Evolutionary conservation across 92 coral and sea anemone genomes (phyloP).

Genomic region (Zoanthus solanderi): DNA sequence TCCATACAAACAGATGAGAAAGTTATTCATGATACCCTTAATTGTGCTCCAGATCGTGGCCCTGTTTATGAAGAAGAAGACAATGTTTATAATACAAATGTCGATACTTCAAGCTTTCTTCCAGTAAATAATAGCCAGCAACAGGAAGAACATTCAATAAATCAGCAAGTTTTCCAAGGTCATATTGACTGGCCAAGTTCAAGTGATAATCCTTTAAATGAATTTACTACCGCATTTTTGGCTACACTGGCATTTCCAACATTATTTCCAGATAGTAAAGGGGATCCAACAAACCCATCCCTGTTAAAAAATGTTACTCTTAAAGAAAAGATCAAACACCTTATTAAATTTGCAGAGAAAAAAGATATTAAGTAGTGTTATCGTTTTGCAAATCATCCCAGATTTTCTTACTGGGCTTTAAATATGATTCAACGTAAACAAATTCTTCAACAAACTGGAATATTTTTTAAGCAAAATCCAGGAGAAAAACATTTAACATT

Average conservation of each 20-base stretch:
- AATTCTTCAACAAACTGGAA: conserved; percentile 61
- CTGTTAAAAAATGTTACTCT: conserved; percentile 52
- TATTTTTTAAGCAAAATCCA: conserved; percentile 55
- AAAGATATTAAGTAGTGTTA: conserved; percentile 50
- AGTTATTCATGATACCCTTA: conserved; percentile 49
- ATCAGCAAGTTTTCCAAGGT: conserved; percentile 36
- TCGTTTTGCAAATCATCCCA: conserved; percentile 55
- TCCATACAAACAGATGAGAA: conserved; percentile 59
- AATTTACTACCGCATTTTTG: conserved; percentile 46
- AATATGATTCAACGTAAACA: conserved; percentile 61
- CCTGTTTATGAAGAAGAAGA: conserved; percentile 51
- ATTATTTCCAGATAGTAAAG: conserved; percentile 18
- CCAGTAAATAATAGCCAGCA: conserved; percentile 50
- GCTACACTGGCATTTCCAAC: conserved; percentile 72
- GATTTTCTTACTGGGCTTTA: conserved; percentile 64
- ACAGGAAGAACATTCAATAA: conserved; percentile 43
- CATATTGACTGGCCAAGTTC: conserved; percentile 52
- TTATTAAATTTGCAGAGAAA: conserved; percentile 61
- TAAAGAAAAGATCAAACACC: conserved; percentile 55
- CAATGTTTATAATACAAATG: conserved; percentile 53
- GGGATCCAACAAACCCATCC: conserved; percentile 56
- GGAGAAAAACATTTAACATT: conserved; percentile 56
- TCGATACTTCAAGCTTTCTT: conserved; percentile 56
- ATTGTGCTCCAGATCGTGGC: conserved; percentile 46
- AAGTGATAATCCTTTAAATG: conserved; percentile 59